Evolutionary conservation across 2,797 vertebrate species (phyloP), one percentile per base, ranked within the genome.

Genomic region (Oryzias dopingdopingensis): DNA sequence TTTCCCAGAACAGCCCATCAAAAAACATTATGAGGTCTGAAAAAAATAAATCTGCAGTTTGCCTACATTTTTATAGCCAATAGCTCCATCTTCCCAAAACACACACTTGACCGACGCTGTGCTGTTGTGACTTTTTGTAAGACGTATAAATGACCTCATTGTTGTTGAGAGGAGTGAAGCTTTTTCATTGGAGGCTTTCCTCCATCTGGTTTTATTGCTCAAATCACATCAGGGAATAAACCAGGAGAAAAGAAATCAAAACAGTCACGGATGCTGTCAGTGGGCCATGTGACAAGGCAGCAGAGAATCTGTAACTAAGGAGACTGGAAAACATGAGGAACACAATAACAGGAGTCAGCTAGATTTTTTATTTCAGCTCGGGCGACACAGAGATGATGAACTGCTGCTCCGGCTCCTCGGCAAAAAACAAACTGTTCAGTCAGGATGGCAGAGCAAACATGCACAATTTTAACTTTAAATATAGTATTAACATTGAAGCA

Each of bases 281-380:
- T 14, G 45, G 64, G 53, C 66, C 70, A 73, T 61, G 72, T 78
- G 70, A 79, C 48, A 14, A 42, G 37, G 45, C 43, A 56, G 32
- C 16, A 52, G 71, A 59, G 59, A 42, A 55, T 18, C 67, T 55
- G 67, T 84, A 70, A 53, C 80, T 55, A 78, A 59, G 64, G 79
- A 64, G 59, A 83, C 62, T 2, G 50, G 42, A 74, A 82, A 88
- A 81, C 64, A 73, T 71, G 59, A 73, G 65, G 48, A 67, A 44
- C 2, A 43, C 64, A 74, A 53, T 52, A 70, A 65, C n/a, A 29
- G 29, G 42, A 49, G 51, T 32, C 42, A 17, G 56, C 52, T n/a
- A 2, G 52, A 56, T 56, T 64, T 57, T 49, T 37, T 41, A 48
- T 15, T 15, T 42, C 1, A 40, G 43, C 16, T 4, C 26, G 64